Base-by-base conservation (phyloP, 2,797 vertebrate species). In the Spinus olivaceus region DNA sequence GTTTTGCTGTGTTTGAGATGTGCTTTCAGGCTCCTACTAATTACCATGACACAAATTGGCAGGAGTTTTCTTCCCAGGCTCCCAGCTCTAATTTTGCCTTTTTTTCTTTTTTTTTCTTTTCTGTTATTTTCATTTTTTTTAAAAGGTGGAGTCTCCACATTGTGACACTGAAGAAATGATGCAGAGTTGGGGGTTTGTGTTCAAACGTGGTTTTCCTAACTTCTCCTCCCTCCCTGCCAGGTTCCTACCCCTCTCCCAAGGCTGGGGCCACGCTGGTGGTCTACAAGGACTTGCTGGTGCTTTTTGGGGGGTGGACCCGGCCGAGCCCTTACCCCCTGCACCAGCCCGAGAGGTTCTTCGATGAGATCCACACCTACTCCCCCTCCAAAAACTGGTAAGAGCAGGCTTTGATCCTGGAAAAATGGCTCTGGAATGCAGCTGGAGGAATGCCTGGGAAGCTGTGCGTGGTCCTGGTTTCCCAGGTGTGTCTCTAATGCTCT, bases 331-430 rank as follows among this genome's bases (percentile, higher is more conserved):
- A 99, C 92, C 99, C 99, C 25, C 98, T 99, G 30, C 99, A 99
- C 97, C 99, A 99, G 88, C 99, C 99, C 0, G 99, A 99, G 93
- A 97, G 99, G 69, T 99, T 99, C 98, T 99, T 99, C 59, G 99
- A 99, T 88, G 99, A 99, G 96, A 99, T 99, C 96, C 99, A 99
- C 94, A 99, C 99, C 0, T 99, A 99, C 91, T 99, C 99, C 1
- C 99, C 99, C 54, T 99, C 99, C 87, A 99, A 99, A 96, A 99
- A 99, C 97, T 99, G 99, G 99, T 99, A 97, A 98, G 98, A 78
- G 49, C 61, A 10, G 35, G 22, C 87, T 92, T 92, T 82, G 86
- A 87, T 81, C 84, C 60, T 35, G 17, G 56, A 35, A 9, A 44
- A 72, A 30, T 8, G 35, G 14, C 73, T 59, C 47, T 65, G 70